phyloP scores from a whole-genome alignment of 2,888 invertebrate species.

The Dermolepida albohirtum region DNA sequence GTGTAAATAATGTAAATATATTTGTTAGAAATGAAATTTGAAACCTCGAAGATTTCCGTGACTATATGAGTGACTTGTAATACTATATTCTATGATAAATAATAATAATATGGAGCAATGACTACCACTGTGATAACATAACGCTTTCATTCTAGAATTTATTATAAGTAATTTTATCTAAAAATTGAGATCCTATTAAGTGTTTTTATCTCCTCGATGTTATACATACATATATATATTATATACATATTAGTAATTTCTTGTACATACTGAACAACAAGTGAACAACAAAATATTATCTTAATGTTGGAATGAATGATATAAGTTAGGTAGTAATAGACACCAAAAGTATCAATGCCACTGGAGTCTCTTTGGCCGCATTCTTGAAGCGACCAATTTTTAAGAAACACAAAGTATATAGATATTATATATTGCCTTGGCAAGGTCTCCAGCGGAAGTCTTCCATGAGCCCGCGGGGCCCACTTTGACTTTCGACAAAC shows the following conservation, averaged over 20 bases:
- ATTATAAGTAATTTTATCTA: slow-evolving; percentile 62
- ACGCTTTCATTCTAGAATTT: slow-evolving; percentile 67
- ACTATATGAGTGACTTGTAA: slow-evolving; percentile 41
- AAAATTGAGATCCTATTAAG: slow-evolving; percentile 58
- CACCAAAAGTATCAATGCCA: slow-evolving; percentile 55
- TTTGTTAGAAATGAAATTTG: slow-evolving; percentile 8
- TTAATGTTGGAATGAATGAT: slow-evolving; percentile 46
- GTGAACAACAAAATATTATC: slow-evolving; percentile 28
- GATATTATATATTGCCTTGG: slow-evolving; percentile 57
- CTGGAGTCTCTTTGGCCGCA: slow-evolving; percentile 53
- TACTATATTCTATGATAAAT: slow-evolving; percentile 38
- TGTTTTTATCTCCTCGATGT: slow-evolving; percentile 45
- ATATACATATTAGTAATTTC: slow-evolving; percentile 43
- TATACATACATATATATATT: slow-evolving; percentile 37
- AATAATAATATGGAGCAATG: slow-evolving; percentile 66
- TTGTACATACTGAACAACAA: slow-evolving; percentile 40
- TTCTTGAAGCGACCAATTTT: slow-evolving; percentile 27
- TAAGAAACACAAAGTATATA: slow-evolving; percentile 14
- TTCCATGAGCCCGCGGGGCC: slow-evolving; percentile 64
- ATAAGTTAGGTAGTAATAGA: slow-evolving; percentile 55
- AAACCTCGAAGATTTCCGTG: slow-evolving; percentile 33
- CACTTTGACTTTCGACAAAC: slow-evolving; percentile 55
- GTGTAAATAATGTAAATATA: slow-evolving; percentile 35
- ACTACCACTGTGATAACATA: slow-evolving; percentile 68
- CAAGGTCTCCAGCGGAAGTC: slow-evolving; percentile 65